phyloP scores from a whole-genome alignment of 1,140 invertebrate species.

The Achatina immaculata region DNA sequence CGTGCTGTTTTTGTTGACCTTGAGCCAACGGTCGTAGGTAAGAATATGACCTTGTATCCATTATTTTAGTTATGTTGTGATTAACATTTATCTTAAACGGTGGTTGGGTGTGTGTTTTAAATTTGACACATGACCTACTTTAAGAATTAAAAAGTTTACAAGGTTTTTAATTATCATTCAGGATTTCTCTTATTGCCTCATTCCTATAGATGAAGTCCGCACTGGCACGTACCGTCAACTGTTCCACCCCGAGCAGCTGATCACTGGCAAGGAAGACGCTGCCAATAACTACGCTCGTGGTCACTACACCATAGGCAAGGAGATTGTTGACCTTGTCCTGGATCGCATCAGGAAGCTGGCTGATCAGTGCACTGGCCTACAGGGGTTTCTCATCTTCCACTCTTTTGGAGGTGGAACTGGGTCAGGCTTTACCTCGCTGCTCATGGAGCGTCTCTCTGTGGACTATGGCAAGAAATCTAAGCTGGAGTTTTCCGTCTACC shows the following conservation, averaged over 20 bases:
- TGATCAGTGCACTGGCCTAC: conserved; percentile 59
- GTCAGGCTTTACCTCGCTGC: conserved; percentile 83
- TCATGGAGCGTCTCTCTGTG: conserved; percentile 72
- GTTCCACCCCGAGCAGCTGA: conserved; percentile 9
- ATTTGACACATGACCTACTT: no score
- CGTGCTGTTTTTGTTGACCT: no score
- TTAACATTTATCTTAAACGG: no score
- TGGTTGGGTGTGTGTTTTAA: no score
- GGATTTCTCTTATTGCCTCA: no score
- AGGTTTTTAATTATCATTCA: no score
- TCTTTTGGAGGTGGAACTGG: conserved; percentile 81
- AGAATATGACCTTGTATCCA: no score
- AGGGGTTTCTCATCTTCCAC: conserved; percentile 74
- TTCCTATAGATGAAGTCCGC: conserved; percentile 64
- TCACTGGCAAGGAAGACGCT: conserved; percentile 82
- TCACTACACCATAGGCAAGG: conserved; percentile 67
- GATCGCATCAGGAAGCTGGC: conserved; percentile 38
- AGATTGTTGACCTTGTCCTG: conserved; percentile 66
- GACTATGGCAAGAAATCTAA: conserved; percentile 73
- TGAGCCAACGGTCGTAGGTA: no score
- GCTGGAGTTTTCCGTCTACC: conserved; percentile 89
- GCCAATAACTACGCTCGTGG: conserved; percentile 70
- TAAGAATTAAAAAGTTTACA: no score
- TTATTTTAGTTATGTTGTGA: no score
- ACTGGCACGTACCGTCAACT: conserved; percentile 48